Base-by-base conservation (phyloP, 2,888 invertebrate species). In the Allophyes oxyacanthae region DNA sequence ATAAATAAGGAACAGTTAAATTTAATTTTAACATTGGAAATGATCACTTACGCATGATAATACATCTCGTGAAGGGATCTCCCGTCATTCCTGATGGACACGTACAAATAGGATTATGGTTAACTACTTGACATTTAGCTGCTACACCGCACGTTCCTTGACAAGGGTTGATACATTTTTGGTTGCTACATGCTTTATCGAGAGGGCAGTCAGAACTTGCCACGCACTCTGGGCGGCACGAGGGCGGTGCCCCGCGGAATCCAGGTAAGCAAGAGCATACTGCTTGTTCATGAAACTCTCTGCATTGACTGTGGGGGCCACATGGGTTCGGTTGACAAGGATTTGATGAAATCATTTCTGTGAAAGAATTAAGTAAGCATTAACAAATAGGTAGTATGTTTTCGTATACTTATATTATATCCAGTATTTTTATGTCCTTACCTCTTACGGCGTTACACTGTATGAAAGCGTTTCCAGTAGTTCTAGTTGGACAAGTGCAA, bases 61-160 rank as follows among this genome's bases (percentile, higher is more conserved):
- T 88, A 74, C 96, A 96, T 90, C 95, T 94, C 49, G 95, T 92
- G 76, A 96, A 96, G 20, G 96, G 95, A 92, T 96, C 96, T 58
- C 96, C 96, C n/a, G 95, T 95, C 77, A 94, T 94, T 36, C 95
- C 95, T 5, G 94, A 88, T 38, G 95, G 91, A 80, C 97, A 97
- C 32, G 94, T 95, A 79, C 97, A 97, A 70, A 96, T 95, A 6
- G 97, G 97, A 79, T 95, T 95, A 82, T 97, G 97, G 79, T 96
- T 96, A 38, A 97, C 95, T 11, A 97, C 96, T 88, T 96, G 95
- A 80, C 98, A 98, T 70, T 91, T 88, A 3, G 97, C 97, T 58
- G 94, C 92, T 36, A 96, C 93, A 15, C 98, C 98, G 81, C 98
- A 98, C n/a, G 96, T 95, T 68, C 97, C 97, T 45, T 95, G 95